Evolutionary conservation across 2,113 vertebrate species (phyloP).

Genomic region (Hemiscyllium ocellatum): DNA sequence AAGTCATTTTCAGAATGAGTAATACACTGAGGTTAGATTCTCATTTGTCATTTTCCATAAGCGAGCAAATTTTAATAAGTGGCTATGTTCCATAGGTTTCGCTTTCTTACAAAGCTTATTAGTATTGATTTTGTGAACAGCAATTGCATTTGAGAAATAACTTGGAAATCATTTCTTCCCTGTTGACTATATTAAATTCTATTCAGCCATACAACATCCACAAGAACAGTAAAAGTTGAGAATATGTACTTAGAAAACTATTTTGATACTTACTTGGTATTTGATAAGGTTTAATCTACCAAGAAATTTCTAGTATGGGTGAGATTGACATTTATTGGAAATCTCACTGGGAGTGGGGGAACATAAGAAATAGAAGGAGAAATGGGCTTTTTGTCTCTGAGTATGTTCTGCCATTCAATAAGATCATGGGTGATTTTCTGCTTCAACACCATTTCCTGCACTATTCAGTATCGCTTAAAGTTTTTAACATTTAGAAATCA

Average conservation of each 20-base stretch:
- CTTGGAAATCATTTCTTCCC: not conserved
- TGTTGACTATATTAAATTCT: not conserved
- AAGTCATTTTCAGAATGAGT: not conserved
- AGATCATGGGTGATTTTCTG: too few relatives aligned
- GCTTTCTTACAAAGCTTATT: not conserved
- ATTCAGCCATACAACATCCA: not conserved
- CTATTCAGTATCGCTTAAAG: too few relatives aligned
- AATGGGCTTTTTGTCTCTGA: too few relatives aligned
- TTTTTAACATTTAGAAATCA: too few relatives aligned
- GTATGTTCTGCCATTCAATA: too few relatives aligned
- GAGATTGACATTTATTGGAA: not conserved
- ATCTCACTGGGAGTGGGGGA: not conserved
- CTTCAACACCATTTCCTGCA: too few relatives aligned
- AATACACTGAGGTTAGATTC: not conserved
- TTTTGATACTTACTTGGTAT: too few relatives aligned
- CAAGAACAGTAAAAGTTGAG: not conserved
- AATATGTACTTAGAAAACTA: not conserved
- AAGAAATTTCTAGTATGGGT: not conserved
- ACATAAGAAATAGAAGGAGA: too few relatives aligned
- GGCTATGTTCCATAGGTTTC: not conserved
- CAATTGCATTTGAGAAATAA: not conserved
- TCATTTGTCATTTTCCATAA: not conserved
- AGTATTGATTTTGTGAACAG: not conserved
- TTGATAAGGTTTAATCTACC: too few relatives aligned
- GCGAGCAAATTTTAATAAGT: not conserved